Evolutionary conservation across 2,888 invertebrate genomes (phyloP), one percentile per base, ranked within the genome.

Genomic region (Pollenia labialis): DNA sequence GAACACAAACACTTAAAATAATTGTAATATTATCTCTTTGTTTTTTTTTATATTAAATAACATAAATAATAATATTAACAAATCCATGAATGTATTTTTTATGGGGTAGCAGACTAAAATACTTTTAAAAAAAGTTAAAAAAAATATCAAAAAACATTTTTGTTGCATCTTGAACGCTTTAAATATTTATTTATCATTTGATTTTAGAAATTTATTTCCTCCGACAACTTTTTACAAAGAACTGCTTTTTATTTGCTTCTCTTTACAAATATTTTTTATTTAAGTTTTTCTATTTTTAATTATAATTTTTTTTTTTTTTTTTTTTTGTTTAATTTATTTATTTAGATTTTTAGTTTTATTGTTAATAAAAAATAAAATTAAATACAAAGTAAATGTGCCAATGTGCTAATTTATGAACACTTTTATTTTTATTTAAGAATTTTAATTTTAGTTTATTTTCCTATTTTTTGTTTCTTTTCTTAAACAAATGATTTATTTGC

Each of bases 41-140:
- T 56, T 56, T 44, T 46, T 9, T 42, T 62, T 52, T 52, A n/a
- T 58, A 11, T 60, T 50, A 46, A 82, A 23, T n/a, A 32, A 32
- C 32, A 32, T 32, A 6, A 54, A 44, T 56, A 85, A 87, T 89
- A 89, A 88, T 46, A 89, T 56, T 69, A 77, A 75, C n/a, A 80
- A 81, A 81, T 60, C 72, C 81, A 87, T 87, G 81, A 87, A 81
- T 87, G 87, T 77, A 66, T 72, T 79, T 68, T 77, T 84, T 91
- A 90, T 92, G 93, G 93, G 93, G 93, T 93, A 93, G 93, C 93
- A 93, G 93, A 93, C 93, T 93, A 93, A 93, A 93, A 89, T 82
- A 64, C 58, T 42, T 64, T 50, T 18, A 62, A 23, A 75, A 75
- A 18, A 82, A 64, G 8, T 69, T 79, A 84, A 81, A 85, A 84